These are phyloP conservation scores for Rhimphoctona megacephalus DNA, from an alignment of 2,888 invertebrate species.

Conservation along the genomic window DNA sequence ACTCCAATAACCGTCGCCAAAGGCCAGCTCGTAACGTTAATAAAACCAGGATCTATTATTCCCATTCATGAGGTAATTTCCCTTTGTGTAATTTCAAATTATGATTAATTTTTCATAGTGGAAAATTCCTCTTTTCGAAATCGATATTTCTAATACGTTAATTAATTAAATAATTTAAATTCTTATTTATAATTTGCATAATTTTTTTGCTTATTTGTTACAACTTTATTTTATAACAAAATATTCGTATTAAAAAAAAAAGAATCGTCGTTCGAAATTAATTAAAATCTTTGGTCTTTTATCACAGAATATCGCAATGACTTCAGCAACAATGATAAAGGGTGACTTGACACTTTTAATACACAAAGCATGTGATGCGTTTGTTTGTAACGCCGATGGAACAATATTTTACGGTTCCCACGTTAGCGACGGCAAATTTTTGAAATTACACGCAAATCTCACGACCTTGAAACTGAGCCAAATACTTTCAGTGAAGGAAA, in stretches of 20 bases:
- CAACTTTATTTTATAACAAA: background rate
- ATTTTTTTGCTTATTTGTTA: background rate
- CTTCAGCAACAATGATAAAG: constrained; percentile 62
- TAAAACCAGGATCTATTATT: constrained; percentile 72
- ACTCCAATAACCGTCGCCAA: constrained; percentile 63
- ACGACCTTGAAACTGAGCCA: constrained; percentile 59
- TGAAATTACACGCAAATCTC: constrained; percentile 47
- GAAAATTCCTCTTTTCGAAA: background rate
- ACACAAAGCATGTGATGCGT: constrained; percentile 64
- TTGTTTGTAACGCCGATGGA: constrained; percentile 69
- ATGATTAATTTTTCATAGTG: background rate
- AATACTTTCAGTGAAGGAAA: constrained; percentile 31
- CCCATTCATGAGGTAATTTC: constrained; percentile 72
- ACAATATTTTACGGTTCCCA: constrained; percentile 71
- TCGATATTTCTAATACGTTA: background rate
- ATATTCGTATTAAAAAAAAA: background rate
- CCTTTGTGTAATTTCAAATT: background rate
- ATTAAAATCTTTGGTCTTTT: background rate
- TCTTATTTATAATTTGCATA: too few relatives aligned
- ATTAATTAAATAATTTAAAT: background rate
- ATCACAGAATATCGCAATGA: constrained; percentile 61
- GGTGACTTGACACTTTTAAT: constrained; percentile 68
- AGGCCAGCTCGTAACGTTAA: constrained; percentile 68
- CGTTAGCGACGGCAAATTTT: constrained; percentile 49
- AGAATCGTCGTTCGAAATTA: background rate